Evolutionary conservation across 2,797 vertebrate species (phyloP).

Genomic region (Saxicola maurus): DNA sequence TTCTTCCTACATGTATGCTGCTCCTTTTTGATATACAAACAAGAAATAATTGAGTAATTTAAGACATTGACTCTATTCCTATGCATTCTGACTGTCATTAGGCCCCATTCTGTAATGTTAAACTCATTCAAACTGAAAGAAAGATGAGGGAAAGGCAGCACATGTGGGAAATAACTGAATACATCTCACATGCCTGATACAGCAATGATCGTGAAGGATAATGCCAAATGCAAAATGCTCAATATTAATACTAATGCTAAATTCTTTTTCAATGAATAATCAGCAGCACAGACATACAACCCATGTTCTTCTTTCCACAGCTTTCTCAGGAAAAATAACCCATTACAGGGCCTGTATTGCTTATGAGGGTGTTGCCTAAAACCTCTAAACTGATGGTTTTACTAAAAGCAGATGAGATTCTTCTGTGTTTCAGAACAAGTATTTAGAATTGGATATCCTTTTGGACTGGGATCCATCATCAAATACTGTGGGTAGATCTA

Average conservation of each 20-base stretch:
- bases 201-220: not conserved
- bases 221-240: not conserved
- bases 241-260: not conserved
- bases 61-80: not conserved
- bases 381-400: not conserved
- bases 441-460: not conserved
- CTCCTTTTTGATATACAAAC: not conserved
- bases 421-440: not conserved
- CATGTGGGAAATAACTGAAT: not conserved
- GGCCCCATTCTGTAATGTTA: not conserved
- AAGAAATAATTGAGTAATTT: constrained; percentile 18
- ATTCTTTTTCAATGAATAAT: not conserved
- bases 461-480: not conserved
- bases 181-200: not conserved
- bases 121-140: not conserved
- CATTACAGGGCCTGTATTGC: not conserved
- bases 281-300: not conserved
- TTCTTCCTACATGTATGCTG: not conserved
- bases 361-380: not conserved
- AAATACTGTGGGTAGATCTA: not conserved
- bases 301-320: not conserved
- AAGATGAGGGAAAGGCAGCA: not conserved
- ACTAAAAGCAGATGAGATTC: not conserved
- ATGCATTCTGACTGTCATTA: not conserved
- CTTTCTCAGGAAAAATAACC: not conserved